Conservation (phyloP, 2,797 vertebrate species). For the Malacoctenus gilli region DNA sequence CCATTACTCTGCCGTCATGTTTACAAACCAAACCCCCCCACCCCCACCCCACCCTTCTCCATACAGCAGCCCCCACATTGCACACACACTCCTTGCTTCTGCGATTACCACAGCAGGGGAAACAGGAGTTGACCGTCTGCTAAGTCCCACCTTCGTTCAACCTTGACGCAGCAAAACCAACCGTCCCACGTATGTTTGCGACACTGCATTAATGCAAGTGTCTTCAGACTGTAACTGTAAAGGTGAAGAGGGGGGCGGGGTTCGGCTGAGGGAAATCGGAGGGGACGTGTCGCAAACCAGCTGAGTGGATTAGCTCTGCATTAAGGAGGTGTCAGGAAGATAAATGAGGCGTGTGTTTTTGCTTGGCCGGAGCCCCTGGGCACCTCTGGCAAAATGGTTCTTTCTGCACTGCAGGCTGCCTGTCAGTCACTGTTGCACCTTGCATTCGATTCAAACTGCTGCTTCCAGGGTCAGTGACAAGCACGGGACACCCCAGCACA, state of each 20-base stretch:
- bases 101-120: slow-evolving; percentile 46
- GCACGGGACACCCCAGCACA: slow-evolving; percentile 37
- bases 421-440: slow-evolving; percentile 64
- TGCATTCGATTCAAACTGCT: slow-evolving; percentile 27
- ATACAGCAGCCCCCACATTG: slow-evolving; percentile 14
- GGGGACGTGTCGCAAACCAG: slow-evolving; percentile 40
- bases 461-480: slow-evolving; percentile 45
- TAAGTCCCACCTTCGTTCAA: slow-evolving; percentile 17
- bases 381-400: slow-evolving; percentile 54
- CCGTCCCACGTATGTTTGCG: background rate
- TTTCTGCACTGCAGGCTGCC: slow-evolving; percentile 63
- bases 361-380: slow-evolving; percentile 52
- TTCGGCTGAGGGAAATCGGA: slow-evolving; percentile 16
- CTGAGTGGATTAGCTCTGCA: slow-evolving; percentile 74
- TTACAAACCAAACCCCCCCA: slow-evolving; percentile 49
- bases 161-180: background rate
- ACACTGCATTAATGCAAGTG: background rate
- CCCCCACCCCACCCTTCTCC: background rate
- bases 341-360: slow-evolving; percentile 67
- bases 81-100: slow-evolving; percentile 24
- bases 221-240: slow-evolving; percentile 1
- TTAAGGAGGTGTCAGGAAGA: slow-evolving; percentile 80
- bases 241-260: background rate
- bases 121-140: slow-evolving; percentile 32
- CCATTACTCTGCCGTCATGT: slow-evolving; percentile 38